Conservation (phyloP, 2,797 vertebrate genomes). For the Coreius guichenoti region DNA sequence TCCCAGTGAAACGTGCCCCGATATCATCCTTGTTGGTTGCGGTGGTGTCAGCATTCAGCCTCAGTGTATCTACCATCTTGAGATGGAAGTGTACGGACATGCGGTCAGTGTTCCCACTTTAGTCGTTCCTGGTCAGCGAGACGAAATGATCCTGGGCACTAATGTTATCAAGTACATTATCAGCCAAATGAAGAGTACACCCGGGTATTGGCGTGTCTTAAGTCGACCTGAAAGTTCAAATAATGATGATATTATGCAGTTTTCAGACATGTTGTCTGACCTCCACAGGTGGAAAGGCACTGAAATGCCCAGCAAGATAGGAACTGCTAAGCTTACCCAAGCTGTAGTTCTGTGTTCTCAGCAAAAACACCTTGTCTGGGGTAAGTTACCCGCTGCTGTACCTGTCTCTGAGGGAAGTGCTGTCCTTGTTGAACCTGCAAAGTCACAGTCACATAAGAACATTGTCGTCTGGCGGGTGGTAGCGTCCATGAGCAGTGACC, state of each 20-base stretch:
- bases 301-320: background rate
- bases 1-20: background rate
- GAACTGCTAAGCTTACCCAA: background rate
- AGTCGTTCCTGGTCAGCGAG: background rate
- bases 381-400: background rate
- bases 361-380: constrained; percentile 6
- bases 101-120: background rate
- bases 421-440: background rate
- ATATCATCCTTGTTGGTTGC: background rate
- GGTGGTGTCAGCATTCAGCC: background rate
- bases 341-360: background rate
- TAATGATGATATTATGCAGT: background rate
- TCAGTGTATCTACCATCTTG: background rate
- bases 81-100: background rate
- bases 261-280: background rate
- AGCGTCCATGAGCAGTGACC: background rate
- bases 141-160: background rate
- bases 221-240: background rate
- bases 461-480: constrained; percentile 5
- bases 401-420: background rate
- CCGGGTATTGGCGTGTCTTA: background rate
- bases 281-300: background rate
- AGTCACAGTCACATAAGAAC: background rate
- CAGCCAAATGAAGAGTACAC: background rate
- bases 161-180: background rate